Evolutionary conservation across 1,140 invertebrate genomes (phyloP), one percentile per base, ranked within the genome.

Genomic region (Drosophila repleta): DNA sequence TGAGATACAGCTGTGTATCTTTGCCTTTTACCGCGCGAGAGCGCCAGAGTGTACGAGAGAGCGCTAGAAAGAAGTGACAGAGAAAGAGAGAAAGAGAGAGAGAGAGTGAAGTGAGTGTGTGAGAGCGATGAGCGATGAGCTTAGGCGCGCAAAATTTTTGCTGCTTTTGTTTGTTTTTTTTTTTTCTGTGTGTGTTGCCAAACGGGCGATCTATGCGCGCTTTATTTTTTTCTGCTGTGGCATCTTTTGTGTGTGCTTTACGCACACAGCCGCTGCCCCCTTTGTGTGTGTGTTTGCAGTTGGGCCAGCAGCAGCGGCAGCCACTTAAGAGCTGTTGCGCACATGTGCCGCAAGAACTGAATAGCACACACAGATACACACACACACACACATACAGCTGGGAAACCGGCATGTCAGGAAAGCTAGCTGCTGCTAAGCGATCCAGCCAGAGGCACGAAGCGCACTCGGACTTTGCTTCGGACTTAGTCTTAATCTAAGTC

Each of bases 281-380:
- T 57, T 26, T 78, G 70, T 66, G 32, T 67, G 51, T 62, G 68
- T 62, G 10, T 79, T 77, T 68, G 62, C 78, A 58, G 67, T 66
- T 71, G 82, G 72, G 85, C 65, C 66, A 72, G 69, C 51, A 73
- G 64, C 64, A 72, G 43, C 32, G 24, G 70, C 80, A 70, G 73
- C 64, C 82, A 88, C 83, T 87, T 87, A 88, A 72, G 66, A 63
- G 61, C 41, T 62, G 37, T 49, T 57, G 61, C 74, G 82, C 82
- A 87, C 83, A 87, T 87, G 82, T 82, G 82, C 82, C 71, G 46
- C 82, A 87, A 87, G 77, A 85, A 81, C 58, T 64, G 74, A 76
- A 76, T 63, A 79, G 64, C 77, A 60, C 63, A 71, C 60, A 84
- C 63, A 76, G 46, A 51, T 32, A 84, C 56, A 76, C 65, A 66